Conservation (phyloP, 2,113 vertebrate species). For the Jacana jacana region DNA sequence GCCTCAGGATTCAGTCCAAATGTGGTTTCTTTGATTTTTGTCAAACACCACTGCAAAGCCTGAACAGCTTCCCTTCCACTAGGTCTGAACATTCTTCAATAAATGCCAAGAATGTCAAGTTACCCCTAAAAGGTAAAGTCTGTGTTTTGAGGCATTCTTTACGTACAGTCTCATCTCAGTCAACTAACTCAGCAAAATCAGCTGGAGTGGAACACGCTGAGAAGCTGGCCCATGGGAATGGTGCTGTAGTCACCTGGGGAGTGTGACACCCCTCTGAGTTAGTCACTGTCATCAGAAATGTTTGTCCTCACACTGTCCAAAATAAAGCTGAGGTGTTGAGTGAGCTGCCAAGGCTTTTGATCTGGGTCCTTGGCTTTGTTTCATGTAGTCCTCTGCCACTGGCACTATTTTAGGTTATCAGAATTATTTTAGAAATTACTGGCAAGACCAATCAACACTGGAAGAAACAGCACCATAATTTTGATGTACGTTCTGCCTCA, state of each 20-base stretch:
- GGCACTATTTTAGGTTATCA: neutral
- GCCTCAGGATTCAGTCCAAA: neutral
- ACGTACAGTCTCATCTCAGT: neutral
- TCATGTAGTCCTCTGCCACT: rapidly evolving
- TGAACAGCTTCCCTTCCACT: neutral
- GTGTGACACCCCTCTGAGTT: neutral
- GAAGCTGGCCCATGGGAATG: neutral
- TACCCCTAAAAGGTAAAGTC: neutral
- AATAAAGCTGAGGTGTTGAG: neutral
- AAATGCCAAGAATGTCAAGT: neutral
- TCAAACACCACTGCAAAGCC: neutral
- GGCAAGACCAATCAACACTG: neutral
- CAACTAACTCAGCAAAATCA: neutral
- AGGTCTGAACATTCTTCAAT: neutral
- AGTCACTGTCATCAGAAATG: neutral
- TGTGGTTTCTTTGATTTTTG: neutral
- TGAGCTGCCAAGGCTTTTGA: neutral
- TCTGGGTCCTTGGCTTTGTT: neutral
- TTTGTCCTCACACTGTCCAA: neutral
- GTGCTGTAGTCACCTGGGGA: neutral
- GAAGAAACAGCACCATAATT: neutral
- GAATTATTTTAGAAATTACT: neutral
- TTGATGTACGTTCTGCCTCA: neutral
- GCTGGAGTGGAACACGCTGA: neutral
- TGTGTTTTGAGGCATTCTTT: neutral